Base-by-base conservation (phyloP, 2,113 vertebrate genomes). In the Sinosuthora webbiana region DNA sequence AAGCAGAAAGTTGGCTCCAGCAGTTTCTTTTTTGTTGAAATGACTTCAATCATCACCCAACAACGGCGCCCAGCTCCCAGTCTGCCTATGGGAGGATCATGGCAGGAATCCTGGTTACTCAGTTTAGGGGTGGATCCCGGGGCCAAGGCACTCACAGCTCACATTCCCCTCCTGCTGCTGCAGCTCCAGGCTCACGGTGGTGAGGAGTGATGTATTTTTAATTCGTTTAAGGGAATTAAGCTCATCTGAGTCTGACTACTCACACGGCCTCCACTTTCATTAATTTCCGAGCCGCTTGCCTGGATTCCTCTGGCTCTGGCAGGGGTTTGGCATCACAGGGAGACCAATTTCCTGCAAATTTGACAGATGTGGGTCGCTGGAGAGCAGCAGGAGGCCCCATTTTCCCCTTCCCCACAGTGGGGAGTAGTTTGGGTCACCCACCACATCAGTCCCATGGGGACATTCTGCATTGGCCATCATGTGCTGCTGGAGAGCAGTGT, bases 171-270 rank as follows among this genome's bases (percentile, higher is more conserved):
- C 37, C 76, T 33, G 37, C 71, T 2, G 7, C 53, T 11, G 31
- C 1, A 2, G 67, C 82, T 87, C 33, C 0, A 0, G 83, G 55
- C 52, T 87, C 37, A 0, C 2, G 0, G 50, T 42, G 52, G 50
- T 24, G 83, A 90, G 75, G n/a, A 88, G 33, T 37, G 25, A 86
- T 63, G 89, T 35, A 42, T 86, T 94, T 94, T 93, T 93, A 92
- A 96, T 94, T 96, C 0, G 0, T 93, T 94, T 89, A 90, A 83
- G 76, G 71, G 94, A 96, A 94, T 96, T 93, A 94, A 89, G 80
- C 91, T 94, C 52, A 3, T 92, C 88, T 93, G 42, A 64, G 64
- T 76, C 93, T 45, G 42, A 70, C 86, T 86, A 5, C 35, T 86
- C 79, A 53, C 68, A 62, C 2, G 1, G 7, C 60, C 68, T 89